Evolutionary conservation across 2,797 vertebrate species (phyloP).

Genomic region (Petrocephalus sullivani): DNA sequence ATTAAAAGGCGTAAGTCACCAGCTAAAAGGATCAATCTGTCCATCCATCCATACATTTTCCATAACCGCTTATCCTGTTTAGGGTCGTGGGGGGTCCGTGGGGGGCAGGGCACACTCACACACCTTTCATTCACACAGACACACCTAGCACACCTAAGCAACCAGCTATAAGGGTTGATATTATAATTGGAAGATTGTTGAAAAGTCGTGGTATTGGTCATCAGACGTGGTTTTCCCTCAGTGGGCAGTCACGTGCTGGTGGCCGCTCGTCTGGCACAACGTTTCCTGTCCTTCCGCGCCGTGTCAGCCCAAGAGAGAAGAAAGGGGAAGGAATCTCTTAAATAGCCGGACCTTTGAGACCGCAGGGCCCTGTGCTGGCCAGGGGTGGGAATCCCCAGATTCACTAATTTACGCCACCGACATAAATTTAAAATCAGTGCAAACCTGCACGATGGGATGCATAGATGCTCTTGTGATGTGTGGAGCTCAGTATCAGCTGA

Average conservation of each 20-base stretch:
- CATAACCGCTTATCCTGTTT: no score
- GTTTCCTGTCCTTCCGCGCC: neutral
- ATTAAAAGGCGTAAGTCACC: neutral
- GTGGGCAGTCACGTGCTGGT: neutral
- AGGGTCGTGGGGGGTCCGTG: no score
- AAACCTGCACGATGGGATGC: neutral
- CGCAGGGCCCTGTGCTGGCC: neutral
- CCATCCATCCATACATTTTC: no score
- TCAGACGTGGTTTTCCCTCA: neutral
- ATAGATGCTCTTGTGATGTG: neutral
- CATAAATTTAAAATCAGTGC: neutral
- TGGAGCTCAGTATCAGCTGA: neutral
- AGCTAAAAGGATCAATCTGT: neutral
- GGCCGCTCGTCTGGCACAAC: no score
- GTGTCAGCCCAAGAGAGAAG: neutral
- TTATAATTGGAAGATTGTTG: neutral
- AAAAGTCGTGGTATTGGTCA: neutral
- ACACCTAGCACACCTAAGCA: no score
- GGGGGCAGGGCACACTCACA: no score
- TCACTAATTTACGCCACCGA: neutral
- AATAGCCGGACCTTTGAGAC: neutral
- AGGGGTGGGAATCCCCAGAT: neutral
- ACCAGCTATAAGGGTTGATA: neutral
- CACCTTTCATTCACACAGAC: no score
- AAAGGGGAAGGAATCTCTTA: slow-evolving; percentile 21